Conservation (phyloP, 1,140 invertebrate genomes). For the Camponotus pennsylvanicus region DNA sequence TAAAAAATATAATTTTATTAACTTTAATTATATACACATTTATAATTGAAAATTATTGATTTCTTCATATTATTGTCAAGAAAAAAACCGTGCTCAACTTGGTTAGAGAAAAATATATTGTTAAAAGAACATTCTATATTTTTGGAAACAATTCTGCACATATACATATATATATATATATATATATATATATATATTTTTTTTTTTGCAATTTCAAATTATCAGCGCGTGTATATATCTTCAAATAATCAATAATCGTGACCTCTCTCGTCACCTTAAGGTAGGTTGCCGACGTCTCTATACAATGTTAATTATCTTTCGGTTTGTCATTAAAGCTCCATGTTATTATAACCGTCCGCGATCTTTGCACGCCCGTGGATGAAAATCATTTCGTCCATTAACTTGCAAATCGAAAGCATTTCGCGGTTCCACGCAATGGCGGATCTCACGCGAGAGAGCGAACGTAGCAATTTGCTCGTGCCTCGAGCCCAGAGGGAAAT, state of each 20-base stretch:
- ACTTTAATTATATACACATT: too few species aligned
- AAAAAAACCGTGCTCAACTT: too few species aligned
- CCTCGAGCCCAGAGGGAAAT: conserved; percentile 78
- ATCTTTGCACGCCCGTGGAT: conserved; percentile 15
- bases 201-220: not conserved
- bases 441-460: conserved; percentile 6
- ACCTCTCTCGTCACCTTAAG: not conserved
- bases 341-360: conserved; percentile 28
- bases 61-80: too few species aligned
- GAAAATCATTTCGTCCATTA: conserved; percentile 36
- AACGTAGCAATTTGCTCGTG: conserved; percentile 72
- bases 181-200: too few species aligned
- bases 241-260: conserved; percentile 15
- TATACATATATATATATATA: too few species aligned
- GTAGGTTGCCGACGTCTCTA: not conserved
- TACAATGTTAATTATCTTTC: not conserved
- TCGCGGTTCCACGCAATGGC: not conserved
- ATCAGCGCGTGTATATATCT: not conserved
- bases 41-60: too few species aligned
- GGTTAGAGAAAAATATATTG: not conserved
- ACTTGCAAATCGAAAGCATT: conserved; percentile 29
- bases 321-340: not conserved
- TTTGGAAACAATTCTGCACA: too few species aligned
- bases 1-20: too few species aligned
- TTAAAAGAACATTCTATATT: not conserved